These are phyloP conservation scores for Oncorhynchus keta DNA, from an alignment of 2,113 vertebrate species.

Conservation along the genomic window DNA sequence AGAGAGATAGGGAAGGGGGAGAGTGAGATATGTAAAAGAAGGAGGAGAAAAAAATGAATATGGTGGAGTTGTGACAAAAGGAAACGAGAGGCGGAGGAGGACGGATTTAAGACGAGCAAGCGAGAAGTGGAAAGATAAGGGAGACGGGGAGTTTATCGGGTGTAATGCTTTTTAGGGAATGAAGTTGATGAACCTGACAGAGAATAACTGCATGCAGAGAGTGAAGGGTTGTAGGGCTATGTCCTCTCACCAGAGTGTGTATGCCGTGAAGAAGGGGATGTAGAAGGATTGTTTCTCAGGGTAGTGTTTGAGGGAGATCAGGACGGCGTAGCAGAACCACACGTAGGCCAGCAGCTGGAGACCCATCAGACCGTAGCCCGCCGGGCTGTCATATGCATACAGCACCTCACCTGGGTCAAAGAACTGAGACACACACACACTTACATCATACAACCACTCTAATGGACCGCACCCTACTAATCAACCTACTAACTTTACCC, in stretches of 20 bases:
- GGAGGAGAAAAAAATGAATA: slow-evolving; percentile 35
- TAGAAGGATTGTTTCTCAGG: slow-evolving; percentile 92
- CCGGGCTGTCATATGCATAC: slow-evolving; percentile 88
- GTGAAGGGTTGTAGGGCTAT: neutral
- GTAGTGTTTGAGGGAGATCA: slow-evolving; percentile 87
- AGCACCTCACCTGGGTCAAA: slow-evolving; percentile 91
- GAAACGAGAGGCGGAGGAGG: neutral
- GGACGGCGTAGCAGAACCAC: slow-evolving; percentile 91
- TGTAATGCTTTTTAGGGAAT: neutral
- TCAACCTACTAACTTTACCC: too few relatives aligned
- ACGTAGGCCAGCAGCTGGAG: slow-evolving; percentile 89
- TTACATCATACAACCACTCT: too few relatives aligned
- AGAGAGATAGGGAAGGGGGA: neutral
- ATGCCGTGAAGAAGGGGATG: slow-evolving; percentile 89
- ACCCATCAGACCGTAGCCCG: slow-evolving; percentile 87
- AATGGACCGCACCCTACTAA: too few relatives aligned
- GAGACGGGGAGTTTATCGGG: too few relatives aligned
- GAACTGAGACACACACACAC: slow-evolving; percentile 72
- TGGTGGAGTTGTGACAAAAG: slow-evolving; percentile 5
- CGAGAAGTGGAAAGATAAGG: too few relatives aligned
- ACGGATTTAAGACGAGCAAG: neutral
- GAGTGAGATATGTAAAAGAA: slow-evolving; percentile 10
- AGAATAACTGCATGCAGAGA: neutral
- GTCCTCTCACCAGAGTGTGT: slow-evolving; percentile 86
- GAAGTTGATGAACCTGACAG: neutral